These are phyloP conservation scores for Zosterops lateralis DNA, from an alignment of 2,113 vertebrate species.

Conservation along the genomic window DNA sequence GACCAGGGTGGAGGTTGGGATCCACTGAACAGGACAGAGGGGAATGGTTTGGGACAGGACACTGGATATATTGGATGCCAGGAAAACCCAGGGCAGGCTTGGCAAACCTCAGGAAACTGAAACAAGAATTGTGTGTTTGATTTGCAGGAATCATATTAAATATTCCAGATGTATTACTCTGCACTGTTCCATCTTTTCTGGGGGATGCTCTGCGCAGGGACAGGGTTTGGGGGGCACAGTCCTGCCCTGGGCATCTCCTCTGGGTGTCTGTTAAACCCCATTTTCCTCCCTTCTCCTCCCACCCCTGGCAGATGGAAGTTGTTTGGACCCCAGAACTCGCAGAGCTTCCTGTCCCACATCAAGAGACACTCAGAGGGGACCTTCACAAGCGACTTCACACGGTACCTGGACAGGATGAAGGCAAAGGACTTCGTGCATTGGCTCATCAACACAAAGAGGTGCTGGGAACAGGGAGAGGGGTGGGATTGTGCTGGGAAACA, in stretches of 20 bases:
- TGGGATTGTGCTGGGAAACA: not conserved
- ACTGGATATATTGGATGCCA: rapidly evolving
- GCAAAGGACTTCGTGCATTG: conserved; percentile 84
- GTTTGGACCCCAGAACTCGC: not conserved
- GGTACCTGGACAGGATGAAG: conserved; percentile 78
- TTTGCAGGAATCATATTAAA: not conserved
- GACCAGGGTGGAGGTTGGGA: not conserved
- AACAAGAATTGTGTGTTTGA: not conserved
- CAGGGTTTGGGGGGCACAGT: too few relatives aligned
- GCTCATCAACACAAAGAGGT: conserved; percentile 74
- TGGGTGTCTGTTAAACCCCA: rapidly evolving
- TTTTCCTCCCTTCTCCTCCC: not conserved
- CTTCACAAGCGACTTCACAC: conserved; percentile 78
- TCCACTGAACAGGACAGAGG: rapidly evolving
- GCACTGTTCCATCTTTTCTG: not conserved
- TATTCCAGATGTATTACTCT: not conserved
- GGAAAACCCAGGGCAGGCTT: not conserved
- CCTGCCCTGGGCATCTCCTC: not conserved
- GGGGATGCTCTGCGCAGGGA: not conserved
- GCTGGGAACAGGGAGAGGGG: not conserved
- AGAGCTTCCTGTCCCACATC: not conserved
- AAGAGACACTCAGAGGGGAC: conserved; percentile 83
- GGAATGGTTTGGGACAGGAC: rapidly evolving
- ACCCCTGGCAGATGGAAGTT: conserved; percentile 38
- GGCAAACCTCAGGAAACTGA: rapidly evolving